Conservation (phyloP, 2,797 vertebrate genomes). For the Sciaenops ocellatus region DNA sequence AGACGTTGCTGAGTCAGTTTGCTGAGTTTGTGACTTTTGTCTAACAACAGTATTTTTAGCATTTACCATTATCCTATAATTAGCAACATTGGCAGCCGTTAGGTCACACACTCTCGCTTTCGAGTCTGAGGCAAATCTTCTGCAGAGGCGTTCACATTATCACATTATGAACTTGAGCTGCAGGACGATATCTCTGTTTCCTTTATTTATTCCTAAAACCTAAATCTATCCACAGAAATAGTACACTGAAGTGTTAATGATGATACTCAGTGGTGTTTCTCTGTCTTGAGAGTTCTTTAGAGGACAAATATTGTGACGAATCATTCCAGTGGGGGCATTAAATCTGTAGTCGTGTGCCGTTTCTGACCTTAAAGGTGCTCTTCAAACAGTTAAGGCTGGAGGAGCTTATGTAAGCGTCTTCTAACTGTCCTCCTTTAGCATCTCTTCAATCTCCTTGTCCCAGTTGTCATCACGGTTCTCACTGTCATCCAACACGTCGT, state of each 20-base stretch:
- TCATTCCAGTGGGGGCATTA: not conserved
- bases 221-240: slow-evolving; percentile 3
- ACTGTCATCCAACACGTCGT: slow-evolving; percentile 89
- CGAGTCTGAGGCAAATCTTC: not conserved
- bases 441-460: slow-evolving; percentile 94
- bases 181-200: not conserved
- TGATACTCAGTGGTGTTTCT: not conserved
- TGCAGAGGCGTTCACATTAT: not conserved
- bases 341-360: not conserved
- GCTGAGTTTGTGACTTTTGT: not conserved
- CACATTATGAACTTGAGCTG: slow-evolving; percentile 1
- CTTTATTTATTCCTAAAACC: not conserved
- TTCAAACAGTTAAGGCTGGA: not conserved
- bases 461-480: slow-evolving; percentile 90
- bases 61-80: not conserved
- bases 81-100: not conserved
- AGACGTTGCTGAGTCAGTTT: not conserved
- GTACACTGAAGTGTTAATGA: slow-evolving; percentile 3
- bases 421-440: slow-evolving; percentile 89
- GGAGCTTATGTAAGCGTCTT: not conserved
- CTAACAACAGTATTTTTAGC: not conserved
- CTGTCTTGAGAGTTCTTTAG: not conserved
- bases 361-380: slow-evolving; percentile 19
- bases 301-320: not conserved
- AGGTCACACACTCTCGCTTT: not conserved